Base-by-base conservation (phyloP, 2,113 vertebrate genomes). In the Otocyon megalotis region DNA sequence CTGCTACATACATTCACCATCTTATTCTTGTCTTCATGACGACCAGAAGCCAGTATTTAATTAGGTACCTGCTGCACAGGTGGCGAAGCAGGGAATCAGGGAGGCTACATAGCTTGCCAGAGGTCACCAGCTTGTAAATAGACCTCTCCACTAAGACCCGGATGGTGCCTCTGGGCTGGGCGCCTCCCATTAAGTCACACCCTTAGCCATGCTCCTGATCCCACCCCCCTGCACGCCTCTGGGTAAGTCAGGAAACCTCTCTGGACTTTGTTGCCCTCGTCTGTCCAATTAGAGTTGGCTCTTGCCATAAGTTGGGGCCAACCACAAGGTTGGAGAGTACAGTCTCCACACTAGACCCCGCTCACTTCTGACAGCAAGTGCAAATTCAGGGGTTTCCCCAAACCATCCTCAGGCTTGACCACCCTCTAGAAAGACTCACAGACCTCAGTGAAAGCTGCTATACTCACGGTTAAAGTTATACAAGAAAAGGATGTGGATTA, bases 121-220 rank as follows among this genome's bases (percentile, higher is more conserved):
- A 37, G 1, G 16, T 60, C 58, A 8, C 71, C 22, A 2, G 35
- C 32, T 14, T 20, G 54, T 60, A 63, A 30, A 0, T 3, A 4
- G 37, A 43, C 43, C 43, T 43, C 43, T 43, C 43, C 43, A 43
- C 43, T 84, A 11, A 0, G 37, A 22, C 9, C 5, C 10, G 37
- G 32, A 4, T 0, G 4, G 24, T 0, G 17, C 2, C 22, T 2
- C 32, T 1, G 24, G 84, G 20, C n/a, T 15, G 2, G 11, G 12
- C 11, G 5, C 15, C 14, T 19, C 19, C 1, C 4, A 0, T 28
- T 22, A 24, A 8, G 0, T 14, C 13, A 0, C 0, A 13, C 37
- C 32, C 24, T 58, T 11, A 8, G 19, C 58, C 32, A 8, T 0
- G 0, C 13, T 32, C 63, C 14, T 54, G 50, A 63, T 28, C 67